Evolutionary conservation across 2,113 vertebrate genomes (phyloP).

Genomic region (Callospermophilus lateralis): DNA sequence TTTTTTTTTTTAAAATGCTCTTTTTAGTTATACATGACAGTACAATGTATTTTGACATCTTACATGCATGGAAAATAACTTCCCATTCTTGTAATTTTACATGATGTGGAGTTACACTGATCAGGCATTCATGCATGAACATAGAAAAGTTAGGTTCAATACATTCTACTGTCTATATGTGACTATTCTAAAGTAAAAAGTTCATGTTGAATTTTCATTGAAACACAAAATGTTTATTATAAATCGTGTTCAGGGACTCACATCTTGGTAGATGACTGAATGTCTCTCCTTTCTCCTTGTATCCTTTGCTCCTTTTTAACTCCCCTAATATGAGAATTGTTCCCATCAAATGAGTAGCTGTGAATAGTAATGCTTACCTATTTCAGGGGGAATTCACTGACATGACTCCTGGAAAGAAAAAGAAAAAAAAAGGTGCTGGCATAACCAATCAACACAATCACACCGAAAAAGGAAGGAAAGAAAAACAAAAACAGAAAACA

Average conservation of each 20-base stretch:
- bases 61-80: too few species aligned
- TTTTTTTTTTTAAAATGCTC: not conserved
- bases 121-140: too few species aligned
- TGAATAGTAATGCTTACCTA: not conserved
- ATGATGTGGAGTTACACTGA: too few species aligned
- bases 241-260: not conserved
- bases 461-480: not conserved
- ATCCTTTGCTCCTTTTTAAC: not conserved
- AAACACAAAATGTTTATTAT: not conserved
- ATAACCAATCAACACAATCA: not conserved
- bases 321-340: not conserved
- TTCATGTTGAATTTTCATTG: slow-evolving; percentile 7
- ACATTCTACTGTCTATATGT: not conserved
- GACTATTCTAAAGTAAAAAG: slow-evolving; percentile 37
- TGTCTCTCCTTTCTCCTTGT: not conserved
- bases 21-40: too few species aligned
- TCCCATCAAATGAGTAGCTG: not conserved
- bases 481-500: too few species aligned
- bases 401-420: not conserved
- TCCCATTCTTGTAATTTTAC: too few species aligned
- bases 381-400: slow-evolving; percentile 13
- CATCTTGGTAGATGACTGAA: not conserved
- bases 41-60: too few species aligned
- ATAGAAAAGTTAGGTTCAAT: too few species aligned
- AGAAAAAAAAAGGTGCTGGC: not conserved